These are phyloP conservation scores for Belgica antarctica DNA, from an alignment of 2,888 invertebrate species.

Conservation along the genomic window DNA sequence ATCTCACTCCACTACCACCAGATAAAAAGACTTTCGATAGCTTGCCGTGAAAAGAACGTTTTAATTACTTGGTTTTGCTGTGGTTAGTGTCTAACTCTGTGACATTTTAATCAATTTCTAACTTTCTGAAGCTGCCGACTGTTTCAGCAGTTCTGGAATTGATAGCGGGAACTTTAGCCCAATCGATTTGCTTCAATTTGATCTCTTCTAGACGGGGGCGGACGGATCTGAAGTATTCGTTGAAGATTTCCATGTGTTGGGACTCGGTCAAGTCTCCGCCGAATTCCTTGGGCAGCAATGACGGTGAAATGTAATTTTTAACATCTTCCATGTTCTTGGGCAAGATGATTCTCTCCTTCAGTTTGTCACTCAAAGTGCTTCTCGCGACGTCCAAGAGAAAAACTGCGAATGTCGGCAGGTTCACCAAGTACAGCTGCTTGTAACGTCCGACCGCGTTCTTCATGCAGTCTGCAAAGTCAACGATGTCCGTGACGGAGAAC, in stretches of 20 bases:
- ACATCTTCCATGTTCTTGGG: slow-evolving; percentile 74
- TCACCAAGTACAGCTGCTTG: slow-evolving; percentile 82
- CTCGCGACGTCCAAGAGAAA: slow-evolving; percentile 81
- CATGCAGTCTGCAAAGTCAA: slow-evolving; percentile 68
- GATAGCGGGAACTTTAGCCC: slow-evolving; percentile 54
- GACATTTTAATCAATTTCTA: slow-evolving; percentile 81
- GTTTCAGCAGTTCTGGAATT: slow-evolving; percentile 66
- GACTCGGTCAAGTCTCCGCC: slow-evolving; percentile 72
- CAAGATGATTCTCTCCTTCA: slow-evolving; percentile 71
- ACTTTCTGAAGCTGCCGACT: slow-evolving; percentile 79
- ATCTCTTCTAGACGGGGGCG: slow-evolving; percentile 65
- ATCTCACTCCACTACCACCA: too few species aligned
- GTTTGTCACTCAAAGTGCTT: slow-evolving; percentile 79
- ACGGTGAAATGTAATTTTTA: slow-evolving; percentile 65
- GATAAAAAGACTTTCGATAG: too few species aligned
- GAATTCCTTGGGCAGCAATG: slow-evolving; percentile 74
- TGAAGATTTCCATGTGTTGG: slow-evolving; percentile 63
- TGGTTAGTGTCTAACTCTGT: too few species aligned
- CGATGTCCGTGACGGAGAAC: slow-evolving; percentile 76
- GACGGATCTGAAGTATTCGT: slow-evolving; percentile 59
- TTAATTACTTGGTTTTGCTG: too few species aligned
- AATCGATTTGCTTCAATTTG: slow-evolving; percentile 60
- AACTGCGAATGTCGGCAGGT: slow-evolving; percentile 76
- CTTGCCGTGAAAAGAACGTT: too few species aligned
- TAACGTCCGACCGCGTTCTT: slow-evolving; percentile 82